Evolutionary conservation across 2,888 invertebrate species (phyloP).

Genomic region (Acanthococcus lagerstroemiae): DNA sequence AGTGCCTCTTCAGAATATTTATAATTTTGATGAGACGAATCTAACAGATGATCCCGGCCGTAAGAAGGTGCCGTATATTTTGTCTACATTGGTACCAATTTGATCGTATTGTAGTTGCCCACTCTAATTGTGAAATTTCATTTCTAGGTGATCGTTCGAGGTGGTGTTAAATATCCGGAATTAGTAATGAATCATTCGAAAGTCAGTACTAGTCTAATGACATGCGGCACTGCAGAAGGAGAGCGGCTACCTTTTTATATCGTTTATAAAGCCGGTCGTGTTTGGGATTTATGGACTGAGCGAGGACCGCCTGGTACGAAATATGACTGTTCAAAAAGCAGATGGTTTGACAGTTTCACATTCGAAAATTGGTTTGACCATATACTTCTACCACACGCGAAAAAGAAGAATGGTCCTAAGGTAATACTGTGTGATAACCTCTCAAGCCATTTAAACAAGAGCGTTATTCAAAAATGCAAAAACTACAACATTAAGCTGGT

Average conservation of each 20-base stretch:
- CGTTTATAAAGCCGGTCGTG: neutral
- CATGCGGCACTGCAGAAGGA: constrained; percentile 13
- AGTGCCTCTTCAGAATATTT: constrained; percentile 36
- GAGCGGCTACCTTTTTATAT: constrained; percentile 1
- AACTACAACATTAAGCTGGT: no score
- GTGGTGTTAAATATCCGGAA: constrained; percentile 28
- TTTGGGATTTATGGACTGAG: neutral
- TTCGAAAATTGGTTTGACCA: neutral
- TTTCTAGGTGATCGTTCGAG: constrained; percentile 36
- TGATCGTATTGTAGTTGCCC: no score
- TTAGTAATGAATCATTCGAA: constrained; percentile 13
- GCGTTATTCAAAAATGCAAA: no score
- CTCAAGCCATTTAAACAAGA: no score
- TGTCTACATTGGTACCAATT: no score
- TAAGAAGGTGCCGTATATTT: constrained; percentile 37
- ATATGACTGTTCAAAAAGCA: neutral
- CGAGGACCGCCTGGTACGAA: neutral
- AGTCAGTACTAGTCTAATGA: constrained; percentile 17
- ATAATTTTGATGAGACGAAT: constrained; percentile 41
- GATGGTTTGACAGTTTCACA: neutral
- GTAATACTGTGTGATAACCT: no score
- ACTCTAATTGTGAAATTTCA: constrained; percentile 38
- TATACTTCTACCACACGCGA: no score
- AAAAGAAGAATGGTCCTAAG: no score
- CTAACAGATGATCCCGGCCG: constrained; percentile 39